phyloP scores from a whole-genome alignment of 2,888 invertebrate genomes.

The Trisateles emortualis region DNA sequence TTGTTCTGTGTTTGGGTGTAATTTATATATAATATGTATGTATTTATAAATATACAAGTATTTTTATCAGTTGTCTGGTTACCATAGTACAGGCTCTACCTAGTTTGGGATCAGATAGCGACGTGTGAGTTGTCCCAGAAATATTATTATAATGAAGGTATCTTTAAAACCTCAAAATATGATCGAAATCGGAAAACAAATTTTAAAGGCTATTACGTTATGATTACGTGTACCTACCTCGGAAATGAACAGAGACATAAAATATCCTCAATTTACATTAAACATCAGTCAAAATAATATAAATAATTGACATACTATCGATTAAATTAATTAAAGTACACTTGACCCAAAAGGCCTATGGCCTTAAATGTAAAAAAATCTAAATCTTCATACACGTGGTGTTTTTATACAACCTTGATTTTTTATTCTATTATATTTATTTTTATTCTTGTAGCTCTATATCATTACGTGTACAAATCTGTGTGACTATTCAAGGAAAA shows the following conservation, averaged over 20 bases:
- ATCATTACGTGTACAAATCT: conserved; percentile 13
- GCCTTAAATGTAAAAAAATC: background rate
- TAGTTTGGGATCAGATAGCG: no score
- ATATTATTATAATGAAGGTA: no score
- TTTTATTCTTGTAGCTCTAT: conserved; percentile 13
- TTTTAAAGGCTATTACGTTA: no score
- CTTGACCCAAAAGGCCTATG: conserved; percentile 7
- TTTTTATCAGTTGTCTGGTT: no score
- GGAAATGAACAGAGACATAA: background rate
- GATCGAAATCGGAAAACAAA: no score
- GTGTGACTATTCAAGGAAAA: conserved; percentile 3
- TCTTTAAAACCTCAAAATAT: no score
- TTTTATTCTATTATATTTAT: background rate
- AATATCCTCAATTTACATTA: background rate
- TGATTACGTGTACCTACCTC: background rate
- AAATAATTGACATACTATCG: conserved; percentile 6
- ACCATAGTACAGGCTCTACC: no score
- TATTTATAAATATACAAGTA: no score
- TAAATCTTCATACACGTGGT: conserved; percentile 6
- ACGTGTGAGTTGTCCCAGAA: no score
- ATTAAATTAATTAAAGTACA: conserved; percentile 10
- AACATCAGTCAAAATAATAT: background rate
- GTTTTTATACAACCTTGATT: conserved; percentile 21
- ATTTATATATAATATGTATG: no score
- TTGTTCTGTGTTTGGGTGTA: no score